These are phyloP conservation scores for Seira sanloemensis DNA, from an alignment of 2,888 invertebrate genomes.

Conservation along the genomic window DNA sequence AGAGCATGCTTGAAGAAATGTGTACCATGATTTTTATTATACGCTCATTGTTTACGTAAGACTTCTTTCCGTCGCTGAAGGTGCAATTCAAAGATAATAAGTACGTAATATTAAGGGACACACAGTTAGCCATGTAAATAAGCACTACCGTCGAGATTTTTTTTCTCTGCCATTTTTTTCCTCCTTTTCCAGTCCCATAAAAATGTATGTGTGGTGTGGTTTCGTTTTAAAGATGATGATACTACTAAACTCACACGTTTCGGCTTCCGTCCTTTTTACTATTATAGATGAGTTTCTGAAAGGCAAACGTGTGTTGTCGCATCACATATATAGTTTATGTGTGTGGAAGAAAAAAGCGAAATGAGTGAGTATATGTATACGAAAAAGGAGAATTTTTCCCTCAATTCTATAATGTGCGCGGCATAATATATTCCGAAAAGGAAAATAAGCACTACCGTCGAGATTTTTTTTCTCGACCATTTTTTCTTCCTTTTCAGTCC, in stretches of 20 bases:
- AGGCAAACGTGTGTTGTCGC: not conserved
- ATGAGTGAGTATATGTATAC: not conserved
- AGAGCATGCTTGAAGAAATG: not conserved
- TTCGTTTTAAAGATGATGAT: too few relatives aligned
- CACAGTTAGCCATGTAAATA: too few relatives aligned
- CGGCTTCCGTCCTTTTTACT: too few relatives aligned
- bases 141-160: too few relatives aligned
- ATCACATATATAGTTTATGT: not conserved
- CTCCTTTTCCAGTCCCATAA: too few relatives aligned
- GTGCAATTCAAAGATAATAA: not conserved
- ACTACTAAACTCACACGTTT: too few relatives aligned
- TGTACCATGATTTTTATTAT: conserved; percentile 30
- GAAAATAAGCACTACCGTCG: too few relatives aligned
- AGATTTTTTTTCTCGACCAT: too few relatives aligned
- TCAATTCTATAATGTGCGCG: not conserved
- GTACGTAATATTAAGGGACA: conserved; percentile 17
- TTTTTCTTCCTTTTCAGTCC: too few relatives aligned
- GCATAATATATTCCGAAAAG: conserved; percentile 51
- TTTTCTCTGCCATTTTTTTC: too few relatives aligned
- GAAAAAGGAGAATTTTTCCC: not conserved
- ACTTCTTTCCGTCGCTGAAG: not conserved
- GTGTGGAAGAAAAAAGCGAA: not conserved
- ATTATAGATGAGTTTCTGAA: too few relatives aligned
- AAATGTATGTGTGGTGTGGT: too few relatives aligned
- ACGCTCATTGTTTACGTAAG: conserved; percentile 20